Evolutionary conservation across 2,113 vertebrate species (phyloP), one percentile per base, ranked within the genome.

Genomic region (Myrmecobius fasciatus): DNA sequence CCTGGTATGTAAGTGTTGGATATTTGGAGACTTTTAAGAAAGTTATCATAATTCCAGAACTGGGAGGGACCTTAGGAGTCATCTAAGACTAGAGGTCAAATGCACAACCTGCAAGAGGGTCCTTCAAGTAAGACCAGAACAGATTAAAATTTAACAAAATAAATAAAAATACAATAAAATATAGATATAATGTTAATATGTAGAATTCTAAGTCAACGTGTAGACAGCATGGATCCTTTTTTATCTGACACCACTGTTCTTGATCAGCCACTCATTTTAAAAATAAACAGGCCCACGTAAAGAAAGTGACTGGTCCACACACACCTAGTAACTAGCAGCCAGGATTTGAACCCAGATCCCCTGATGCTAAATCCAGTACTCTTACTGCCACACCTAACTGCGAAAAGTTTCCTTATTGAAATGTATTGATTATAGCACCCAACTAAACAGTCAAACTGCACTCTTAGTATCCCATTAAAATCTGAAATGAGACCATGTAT

Each of bases 21-120:
- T 92, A 88, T 96, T 93, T 95, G 17, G 31, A 95, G 54, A 49
- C 90, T 89, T 56, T 97, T 89, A 89, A 90, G 92, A 60, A 25
- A 17, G 88, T 3, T 3, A 83, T 43, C 20, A 22, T 83, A 83
- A 24, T 3, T 83, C 67, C 20, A 43, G 67, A 83, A 14, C 36
- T 43, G n/a, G 67, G 36, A 75, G 36, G 31, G 17, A 43, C 36
- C 60, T n/a, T 43, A 22, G 67, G 6, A 83, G n/a, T 43, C 36
- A 22, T 83, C n/a, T n/a, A 22, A 83, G 2, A 43, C 17, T n/a
- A 83, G 36, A 8, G 6, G 20, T 24, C 67, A 83, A 43, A 43
- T 20, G 24, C 14, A n/a, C 67, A 43, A n/a, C 36, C 67, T 83
- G 6, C 8, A 7, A 22, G 24, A 43, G 36, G 20, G 36, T 17